Conservation (phyloP, 2,888 invertebrate species). For the Philhelius pedissequus region DNA sequence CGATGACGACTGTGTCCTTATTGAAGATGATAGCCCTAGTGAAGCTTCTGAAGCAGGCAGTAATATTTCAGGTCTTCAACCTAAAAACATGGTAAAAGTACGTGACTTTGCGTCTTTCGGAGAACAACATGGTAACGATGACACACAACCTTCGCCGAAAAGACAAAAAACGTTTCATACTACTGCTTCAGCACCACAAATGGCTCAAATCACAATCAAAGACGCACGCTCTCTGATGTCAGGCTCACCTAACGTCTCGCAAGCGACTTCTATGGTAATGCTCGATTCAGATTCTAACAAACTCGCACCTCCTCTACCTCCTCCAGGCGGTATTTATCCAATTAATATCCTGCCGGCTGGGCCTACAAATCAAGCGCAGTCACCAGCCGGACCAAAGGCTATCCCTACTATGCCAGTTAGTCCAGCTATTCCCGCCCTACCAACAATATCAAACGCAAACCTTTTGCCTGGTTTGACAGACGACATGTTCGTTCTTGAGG, state of each 20-base stretch:
- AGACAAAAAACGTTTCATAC: constrained; percentile 71
- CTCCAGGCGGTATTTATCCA: constrained; percentile 82
- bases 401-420: constrained; percentile 64
- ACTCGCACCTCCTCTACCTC: constrained; percentile 71
- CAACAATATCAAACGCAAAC: constrained; percentile 80
- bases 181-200: constrained; percentile 12
- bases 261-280: constrained; percentile 87
- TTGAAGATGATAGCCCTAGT: constrained; percentile 80
- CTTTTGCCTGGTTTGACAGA: constrained; percentile 91
- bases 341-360: constrained; percentile 81
- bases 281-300: constrained; percentile 82
- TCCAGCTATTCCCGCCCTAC: constrained; percentile 73
- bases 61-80: constrained; percentile 75
- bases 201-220: constrained; percentile 77
- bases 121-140: constrained; percentile 80
- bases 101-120: constrained; percentile 75
- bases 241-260: constrained; percentile 2
- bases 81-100: constrained; percentile 77
- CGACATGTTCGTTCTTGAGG: constrained; percentile 95
- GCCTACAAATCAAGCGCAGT: constrained; percentile 79
- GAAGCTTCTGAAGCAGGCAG: constrained; percentile 68
- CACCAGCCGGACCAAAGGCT: constrained; percentile 74
- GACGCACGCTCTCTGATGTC: constrained; percentile 77
- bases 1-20: constrained; percentile 80
- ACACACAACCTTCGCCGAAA: constrained; percentile 78